These are phyloP conservation scores for Macrophya annulata DNA, from an alignment of 2,888 invertebrate species.

Conservation along the genomic window DNA sequence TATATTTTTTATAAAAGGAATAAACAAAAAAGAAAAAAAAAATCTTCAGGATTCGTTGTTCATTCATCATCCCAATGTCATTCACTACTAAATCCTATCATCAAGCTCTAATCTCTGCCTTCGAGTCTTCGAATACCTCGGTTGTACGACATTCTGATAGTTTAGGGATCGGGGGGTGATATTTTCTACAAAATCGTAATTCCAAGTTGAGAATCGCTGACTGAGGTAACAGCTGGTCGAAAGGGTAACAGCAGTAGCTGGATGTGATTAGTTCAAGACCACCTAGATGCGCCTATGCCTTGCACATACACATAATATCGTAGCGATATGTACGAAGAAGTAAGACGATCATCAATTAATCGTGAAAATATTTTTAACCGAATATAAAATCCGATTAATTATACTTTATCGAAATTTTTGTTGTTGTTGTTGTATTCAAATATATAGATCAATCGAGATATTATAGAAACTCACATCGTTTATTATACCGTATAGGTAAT, in stretches of 20 bases:
- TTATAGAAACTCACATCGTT: background rate
- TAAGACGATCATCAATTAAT: background rate
- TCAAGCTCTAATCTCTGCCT: background rate
- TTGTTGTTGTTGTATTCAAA: too few relatives aligned
- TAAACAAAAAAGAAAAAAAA: background rate
- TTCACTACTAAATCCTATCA: background rate
- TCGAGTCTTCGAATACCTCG: background rate
- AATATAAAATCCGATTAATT: background rate
- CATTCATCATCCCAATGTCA: background rate
- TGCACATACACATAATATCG: background rate
- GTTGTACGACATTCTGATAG: background rate
- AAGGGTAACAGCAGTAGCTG: constrained; percentile 67
- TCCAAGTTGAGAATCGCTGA: constrained; percentile 65
- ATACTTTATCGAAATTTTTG: background rate
- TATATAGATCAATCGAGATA: background rate
- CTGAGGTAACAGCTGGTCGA: constrained; percentile 72
- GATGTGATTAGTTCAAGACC: constrained; percentile 54
- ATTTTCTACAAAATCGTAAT: background rate
- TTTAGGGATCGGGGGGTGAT: background rate
- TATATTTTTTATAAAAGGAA: background rate
- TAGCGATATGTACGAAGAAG: background rate
- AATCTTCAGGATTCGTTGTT: background rate
- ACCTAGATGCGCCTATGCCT: constrained; percentile 47
- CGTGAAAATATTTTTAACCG: too few relatives aligned
- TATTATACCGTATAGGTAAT: background rate